Base-by-base conservation (phyloP, 2,113 vertebrate species). In the Mirza zaza region DNA sequence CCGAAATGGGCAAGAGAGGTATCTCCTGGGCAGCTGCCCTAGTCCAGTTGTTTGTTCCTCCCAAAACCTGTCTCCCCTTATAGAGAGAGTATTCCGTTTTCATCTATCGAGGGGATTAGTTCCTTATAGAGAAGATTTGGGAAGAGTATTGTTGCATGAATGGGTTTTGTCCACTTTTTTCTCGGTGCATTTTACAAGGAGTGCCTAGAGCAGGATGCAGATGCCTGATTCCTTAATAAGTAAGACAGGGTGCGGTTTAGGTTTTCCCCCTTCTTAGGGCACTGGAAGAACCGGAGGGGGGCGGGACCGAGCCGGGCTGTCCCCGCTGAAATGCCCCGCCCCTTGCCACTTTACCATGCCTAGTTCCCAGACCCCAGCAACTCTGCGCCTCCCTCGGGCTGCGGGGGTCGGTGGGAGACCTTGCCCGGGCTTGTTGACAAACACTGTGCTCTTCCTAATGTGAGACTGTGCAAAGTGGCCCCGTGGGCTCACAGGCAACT, bases 271-370 rank as follows among this genome's bases (percentile, higher is more conserved):
- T 76, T 52, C 4, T 86, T 42, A 20, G 27, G 27, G 8, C 39
- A 11, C 34, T 0, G 0, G 45, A 39, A 48, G 11, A 52, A 85
- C 17, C 8, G 4, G 11, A 36, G 67, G 9, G 25, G 63, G 61
- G 59, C 1, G 25, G 76, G 48, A n/a, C 27, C 3, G 2, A 50
- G 57, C 45, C 3, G 2, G 36, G 18, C 12, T 8, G 20, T 57
- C 68, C 25, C n/a, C 27, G 8, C 42, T 21, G 29, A 42, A 34
- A 1, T 21, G 82, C n/a, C 20, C 61, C 8, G 12, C 36, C 48
- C 67, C 36, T 50, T 11, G 15, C 17, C 4, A 21, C 55, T 13
- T 27, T 21, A 11, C 57, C 32, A 48, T 0, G 1, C 42, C 21
- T 52, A 70, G n/a, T 21, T 25, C 59, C 23, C 21, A 11, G 2